Conservation (phyloP, 1,140 invertebrate species). For the Drosophila pallidifrons region DNA sequence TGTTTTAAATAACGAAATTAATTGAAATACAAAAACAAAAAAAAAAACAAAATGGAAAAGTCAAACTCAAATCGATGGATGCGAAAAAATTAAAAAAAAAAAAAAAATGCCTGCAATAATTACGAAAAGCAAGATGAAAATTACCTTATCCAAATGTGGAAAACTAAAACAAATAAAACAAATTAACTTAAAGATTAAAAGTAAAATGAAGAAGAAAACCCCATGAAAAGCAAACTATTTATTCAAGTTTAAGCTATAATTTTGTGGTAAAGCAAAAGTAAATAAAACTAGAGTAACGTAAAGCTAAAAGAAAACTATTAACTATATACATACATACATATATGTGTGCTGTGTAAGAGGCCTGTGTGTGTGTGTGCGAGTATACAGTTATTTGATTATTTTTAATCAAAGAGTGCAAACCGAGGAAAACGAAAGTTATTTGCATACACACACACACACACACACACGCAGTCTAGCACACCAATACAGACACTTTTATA, state of each 20-base stretch:
- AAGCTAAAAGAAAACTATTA: slow-evolving; percentile 44
- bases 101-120: slow-evolving; percentile 49
- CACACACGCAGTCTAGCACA: neutral
- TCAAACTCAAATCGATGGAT: slow-evolving; percentile 11
- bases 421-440: neutral
- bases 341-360: slow-evolving; percentile 24
- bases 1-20: slow-evolving; percentile 15
- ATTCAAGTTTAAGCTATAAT: slow-evolving; percentile 29
- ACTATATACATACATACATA: slow-evolving; percentile 25
- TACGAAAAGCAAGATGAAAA: slow-evolving; percentile 73
- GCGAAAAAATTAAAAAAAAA: slow-evolving; percentile 26
- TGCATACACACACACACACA: neutral
- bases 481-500: neutral
- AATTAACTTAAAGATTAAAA: slow-evolving; percentile 16
- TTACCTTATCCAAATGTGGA: slow-evolving; percentile 66
- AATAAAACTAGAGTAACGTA: slow-evolving; percentile 19
- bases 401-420: neutral
- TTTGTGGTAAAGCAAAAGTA: slow-evolving; percentile 10
- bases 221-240: neutral
- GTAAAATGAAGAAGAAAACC: neutral
- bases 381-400: slow-evolving; percentile 7
- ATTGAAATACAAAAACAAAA: neutral
- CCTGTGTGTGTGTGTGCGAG: slow-evolving; percentile 10
- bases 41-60: slow-evolving; percentile 3
- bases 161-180: slow-evolving; percentile 38